Base-by-base conservation (phyloP, 2,113 vertebrate genomes). In the human (Homo sapiens) region DNA sequence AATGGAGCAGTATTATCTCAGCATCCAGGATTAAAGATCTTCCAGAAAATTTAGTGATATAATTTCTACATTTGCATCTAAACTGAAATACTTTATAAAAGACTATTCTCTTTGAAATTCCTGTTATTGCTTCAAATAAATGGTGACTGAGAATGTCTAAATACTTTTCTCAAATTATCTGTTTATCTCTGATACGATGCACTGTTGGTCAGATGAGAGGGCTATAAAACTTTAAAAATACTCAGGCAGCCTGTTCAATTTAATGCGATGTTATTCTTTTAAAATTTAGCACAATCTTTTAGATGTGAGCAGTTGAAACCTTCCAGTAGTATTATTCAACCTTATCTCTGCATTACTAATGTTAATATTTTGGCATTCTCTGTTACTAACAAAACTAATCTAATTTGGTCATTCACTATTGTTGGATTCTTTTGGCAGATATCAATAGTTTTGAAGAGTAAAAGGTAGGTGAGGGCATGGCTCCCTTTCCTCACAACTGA, bases 61-160 rank as follows among this genome's bases (percentile, higher is more conserved):
- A 57, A 94, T 80, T 93, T 68, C 27, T 88, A 22, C 5, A 35
- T 72, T 82, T 72, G 5, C 14, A 50, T 1, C 25, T 90, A 95
- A 90, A 92, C 32, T 76, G 8, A 73, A 94, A 89, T 66, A 17
- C 13, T 52, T 3, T 30, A 40, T 61, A n/a, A 70, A 92, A 79
- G 1, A n/a, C 50, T 55, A 50, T 76, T 95, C 30, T 64, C 10
- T 57, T 88, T 86, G 43, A 93, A 83, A 90, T 94, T 12, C 1
- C 48, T 35, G 32, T 88, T 66, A 52, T 50, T 94, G 5, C 13
- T 87, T 87, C 57, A 94, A 92, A 89, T 92, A 93, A 93, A 79
- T 96, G 30, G 2, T 59, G 23, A 66, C 32, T 83, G 45, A 84
- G 25, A 72, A 93, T 40, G 12, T 11, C 52, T 79, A n/a, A 89